Percentiles rank a stretch among this genome's conserved stretches.
Evolutionary conservation across 2,113 vertebrate genomes (phyloP).

Genomic region (Mirza zaza): DNA sequence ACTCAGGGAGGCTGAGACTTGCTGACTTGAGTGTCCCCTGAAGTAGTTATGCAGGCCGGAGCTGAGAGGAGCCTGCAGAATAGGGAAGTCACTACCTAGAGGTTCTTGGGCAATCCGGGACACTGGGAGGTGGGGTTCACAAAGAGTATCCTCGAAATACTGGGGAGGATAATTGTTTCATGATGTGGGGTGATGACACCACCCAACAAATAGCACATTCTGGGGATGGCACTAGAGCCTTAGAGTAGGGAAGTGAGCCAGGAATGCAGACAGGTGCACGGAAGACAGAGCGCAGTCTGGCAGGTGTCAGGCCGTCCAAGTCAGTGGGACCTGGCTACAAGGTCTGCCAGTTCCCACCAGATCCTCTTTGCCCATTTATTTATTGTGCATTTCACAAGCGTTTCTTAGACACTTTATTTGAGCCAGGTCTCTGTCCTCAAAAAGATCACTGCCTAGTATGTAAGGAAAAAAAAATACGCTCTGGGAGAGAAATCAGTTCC

Average conservation of each 20-base stretch:
- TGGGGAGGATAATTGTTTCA: not conserved
- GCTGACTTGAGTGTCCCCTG: not conserved
- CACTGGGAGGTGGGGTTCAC: not conserved
- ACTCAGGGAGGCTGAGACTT: not conserved
- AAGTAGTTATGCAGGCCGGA: not conserved
- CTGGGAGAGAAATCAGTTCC: not conserved
- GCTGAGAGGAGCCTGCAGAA: not conserved
- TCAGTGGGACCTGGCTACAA: not conserved
- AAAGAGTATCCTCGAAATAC: fast-evolving
- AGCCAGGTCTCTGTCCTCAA: not conserved
- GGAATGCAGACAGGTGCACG: not conserved
- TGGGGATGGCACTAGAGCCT: not conserved
- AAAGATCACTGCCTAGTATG: not conserved
- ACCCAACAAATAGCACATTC: too few relatives aligned
- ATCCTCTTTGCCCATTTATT: not conserved
- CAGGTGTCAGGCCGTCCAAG: fast-evolving
- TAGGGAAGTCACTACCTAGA: fast-evolving
- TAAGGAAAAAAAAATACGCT: not conserved
- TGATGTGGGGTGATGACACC: fast-evolving
- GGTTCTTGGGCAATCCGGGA: not conserved
- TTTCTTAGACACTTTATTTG: not conserved
- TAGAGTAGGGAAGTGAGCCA: not conserved
- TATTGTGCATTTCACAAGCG: not conserved
- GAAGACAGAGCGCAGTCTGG: not conserved
- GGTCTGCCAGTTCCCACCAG: not conserved